These are phyloP conservation scores for Sphaerophoria rueppellii DNA, from an alignment of 2,888 invertebrate species.

Conservation along the genomic window DNA sequence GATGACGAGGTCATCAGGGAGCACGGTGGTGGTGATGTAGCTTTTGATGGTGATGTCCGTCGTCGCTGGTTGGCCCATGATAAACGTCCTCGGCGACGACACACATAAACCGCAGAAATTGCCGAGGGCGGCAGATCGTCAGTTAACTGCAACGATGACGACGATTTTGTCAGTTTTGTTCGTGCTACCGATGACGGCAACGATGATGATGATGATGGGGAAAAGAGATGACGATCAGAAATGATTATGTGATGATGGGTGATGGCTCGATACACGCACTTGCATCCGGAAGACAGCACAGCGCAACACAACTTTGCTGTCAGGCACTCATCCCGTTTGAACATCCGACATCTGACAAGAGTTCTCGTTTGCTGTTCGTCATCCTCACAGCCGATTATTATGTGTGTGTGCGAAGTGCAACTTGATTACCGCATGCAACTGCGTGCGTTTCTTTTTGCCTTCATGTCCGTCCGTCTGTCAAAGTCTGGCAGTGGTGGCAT, in stretches of 20 bases:
- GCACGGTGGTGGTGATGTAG: constrained; percentile 53
- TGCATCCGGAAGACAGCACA: constrained; percentile 64
- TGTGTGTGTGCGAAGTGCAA: constrained; percentile 41
- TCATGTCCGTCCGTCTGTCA: constrained; percentile 60
- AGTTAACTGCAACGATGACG: constrained; percentile 41
- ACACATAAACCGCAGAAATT: constrained; percentile 58
- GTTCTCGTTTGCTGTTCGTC: constrained; percentile 52
- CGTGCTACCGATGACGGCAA: constrained; percentile 41
- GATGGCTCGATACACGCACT: constrained; percentile 66
- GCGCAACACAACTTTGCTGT: constrained; percentile 59
- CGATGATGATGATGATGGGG: constrained; percentile 35
- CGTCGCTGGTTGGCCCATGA: constrained; percentile 31
- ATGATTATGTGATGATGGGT: constrained; percentile 69
- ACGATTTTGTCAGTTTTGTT: constrained; percentile 48
- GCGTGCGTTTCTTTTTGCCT: constrained; percentile 1
- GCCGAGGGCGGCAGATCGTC: constrained; percentile 42
- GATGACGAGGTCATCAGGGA: constrained; percentile 54
- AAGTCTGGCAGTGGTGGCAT: constrained; percentile 16
- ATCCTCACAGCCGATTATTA: constrained; percentile 37
- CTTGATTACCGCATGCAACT: constrained; percentile 42
- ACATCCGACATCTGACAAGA: constrained; percentile 68
- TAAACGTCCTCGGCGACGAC: constrained; percentile 53
- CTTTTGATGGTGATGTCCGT: constrained; percentile 50
- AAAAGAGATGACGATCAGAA: constrained; percentile 53
- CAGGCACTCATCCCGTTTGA: constrained; percentile 66